These are phyloP conservation scores for Phenacoccus solenopsis DNA, from an alignment of 1,140 invertebrate species.

Conservation along the genomic window DNA sequence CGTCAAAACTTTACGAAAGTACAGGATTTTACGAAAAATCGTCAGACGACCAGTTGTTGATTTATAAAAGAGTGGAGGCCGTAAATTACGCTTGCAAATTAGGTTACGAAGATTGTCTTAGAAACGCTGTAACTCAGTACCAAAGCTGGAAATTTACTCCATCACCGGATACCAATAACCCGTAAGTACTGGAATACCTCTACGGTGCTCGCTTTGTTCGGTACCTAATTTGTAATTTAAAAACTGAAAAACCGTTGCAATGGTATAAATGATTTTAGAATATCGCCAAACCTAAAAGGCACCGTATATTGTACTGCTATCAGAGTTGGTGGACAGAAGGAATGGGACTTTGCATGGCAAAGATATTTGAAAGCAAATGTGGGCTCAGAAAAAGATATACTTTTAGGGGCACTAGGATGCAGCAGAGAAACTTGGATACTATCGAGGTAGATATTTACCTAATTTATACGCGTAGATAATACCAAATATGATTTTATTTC, in stretches of 20 bases:
- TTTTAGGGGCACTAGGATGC: slow-evolving; percentile 65
- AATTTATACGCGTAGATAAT: no score
- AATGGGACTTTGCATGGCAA: slow-evolving; percentile 76
- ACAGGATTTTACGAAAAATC: slow-evolving; percentile 47
- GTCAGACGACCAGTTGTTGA: slow-evolving; percentile 47
- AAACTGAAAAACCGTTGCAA: neutral
- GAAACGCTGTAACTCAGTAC: slow-evolving; percentile 50
- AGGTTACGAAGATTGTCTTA: slow-evolving; percentile 52
- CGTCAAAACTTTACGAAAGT: slow-evolving; percentile 49
- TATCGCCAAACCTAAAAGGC: slow-evolving; percentile 63
- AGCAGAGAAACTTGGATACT: slow-evolving; percentile 62
- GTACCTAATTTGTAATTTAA: no score
- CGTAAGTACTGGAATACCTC: slow-evolving; percentile 41
- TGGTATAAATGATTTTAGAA: slow-evolving; percentile 42
- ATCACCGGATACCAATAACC: slow-evolving; percentile 55
- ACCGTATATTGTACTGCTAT: slow-evolving; percentile 77
- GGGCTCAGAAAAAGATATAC: slow-evolving; percentile 57
- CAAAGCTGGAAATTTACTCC: slow-evolving; percentile 50
- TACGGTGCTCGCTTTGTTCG: no score
- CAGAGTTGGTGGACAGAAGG: slow-evolving; percentile 55
- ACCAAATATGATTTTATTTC: no score
- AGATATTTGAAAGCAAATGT: slow-evolving; percentile 57
- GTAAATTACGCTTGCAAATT: slow-evolving; percentile 53
- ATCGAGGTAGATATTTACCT: slow-evolving; percentile 38
- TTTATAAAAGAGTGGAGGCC: slow-evolving; percentile 55